Base-by-base conservation (phyloP, 30 jellyfish, hydroid and myxozoan species). In the Cassiopea xamachana region DNA sequence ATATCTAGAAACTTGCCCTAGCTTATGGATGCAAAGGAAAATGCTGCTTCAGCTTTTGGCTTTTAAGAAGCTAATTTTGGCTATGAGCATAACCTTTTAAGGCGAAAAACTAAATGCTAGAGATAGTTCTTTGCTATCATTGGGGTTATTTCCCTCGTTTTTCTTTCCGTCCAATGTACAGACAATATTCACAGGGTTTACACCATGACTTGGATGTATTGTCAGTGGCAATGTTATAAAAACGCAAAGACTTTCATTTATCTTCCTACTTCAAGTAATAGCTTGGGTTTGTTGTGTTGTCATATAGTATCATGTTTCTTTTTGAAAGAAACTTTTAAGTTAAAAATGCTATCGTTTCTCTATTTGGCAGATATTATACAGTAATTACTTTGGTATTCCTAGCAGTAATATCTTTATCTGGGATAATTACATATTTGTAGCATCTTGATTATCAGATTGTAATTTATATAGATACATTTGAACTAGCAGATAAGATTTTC, bases 301-400 rank as follows among this genome's bases (percentile, higher is more conserved):
- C 43, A 9, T 64, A 5, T 64, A 13, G 15, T 13, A 64, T 55
- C 8, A 1, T 14, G 80, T 5, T 71, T 71, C 80, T 71, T 71
- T 71, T 71, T 16, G 51, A 71, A 71, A 71, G 80, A 71, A 71
- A 43, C 80, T 71, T 71, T 9, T 18, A 14, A 67, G 76, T 71
- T 71, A 9, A 71, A 19, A 12, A 8, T 71, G 7, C 18, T 7
- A 71, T 43, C 80, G 50, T 71, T 18, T 1, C 4, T 71, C 15
- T 2, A 51, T 1, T 18, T 71, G 6, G 49, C 50, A 71, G 80
- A 71, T 71, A 19, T 27, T 27, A 27, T 27, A 27, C 2, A 39
- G 27, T 71, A 71, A 19, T 71, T 55, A 55, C 64, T 55, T 55
- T 71, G 16, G 27, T 43, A 18, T 71, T 14, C 47, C 39, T 27